A percentile compares a stretch with the other conserved stretches of the same genome.
These are phyloP conservation scores for Drosophila orosa DNA, from an alignment of 1,140 invertebrate genomes.

Conservation along the genomic window DNA sequence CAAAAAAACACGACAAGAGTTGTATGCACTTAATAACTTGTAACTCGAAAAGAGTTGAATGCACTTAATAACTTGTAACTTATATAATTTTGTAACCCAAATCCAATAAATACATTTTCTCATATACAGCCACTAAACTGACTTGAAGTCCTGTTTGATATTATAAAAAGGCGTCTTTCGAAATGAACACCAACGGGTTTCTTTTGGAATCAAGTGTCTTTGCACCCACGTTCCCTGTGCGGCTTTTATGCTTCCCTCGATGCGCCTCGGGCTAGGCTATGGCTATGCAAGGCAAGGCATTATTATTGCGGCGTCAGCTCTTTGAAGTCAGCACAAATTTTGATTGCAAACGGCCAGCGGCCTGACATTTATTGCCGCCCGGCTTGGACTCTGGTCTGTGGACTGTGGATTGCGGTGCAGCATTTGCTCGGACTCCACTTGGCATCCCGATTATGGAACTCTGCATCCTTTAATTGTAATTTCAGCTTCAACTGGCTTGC, in stretches of 20 bases:
- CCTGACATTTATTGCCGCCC: conserved; percentile 48
- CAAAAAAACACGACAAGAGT: no score
- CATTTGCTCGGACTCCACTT: conserved; percentile 13
- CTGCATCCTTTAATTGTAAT: conserved; percentile 27
- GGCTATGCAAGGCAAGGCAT: conserved; percentile 36
- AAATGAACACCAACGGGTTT: background rate
- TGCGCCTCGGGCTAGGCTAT: conserved; percentile 48
- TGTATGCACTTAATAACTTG: no score
- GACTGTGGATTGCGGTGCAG: background rate
- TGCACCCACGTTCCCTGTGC: background rate
- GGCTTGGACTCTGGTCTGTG: conserved; percentile 4
- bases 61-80: background rate
- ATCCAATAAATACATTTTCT: background rate
- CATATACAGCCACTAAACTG: background rate
- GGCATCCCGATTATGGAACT: conserved; percentile 26
- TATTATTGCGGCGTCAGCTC: conserved; percentile 37
- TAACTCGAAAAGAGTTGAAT: no score
- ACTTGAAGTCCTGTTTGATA: background rate
- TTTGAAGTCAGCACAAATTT: conserved; percentile 53
- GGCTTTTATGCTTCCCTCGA: conserved; percentile 26
- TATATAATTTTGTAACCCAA: background rate
- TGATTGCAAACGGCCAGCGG: conserved; percentile 47
- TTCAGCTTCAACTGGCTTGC: conserved; percentile 11
- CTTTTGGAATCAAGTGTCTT: conserved; percentile 1
- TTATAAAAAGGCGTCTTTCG: no score